Evolutionary conservation across 2,888 invertebrate genomes (phyloP).

Genomic region (Idaea dimidiata): DNA sequence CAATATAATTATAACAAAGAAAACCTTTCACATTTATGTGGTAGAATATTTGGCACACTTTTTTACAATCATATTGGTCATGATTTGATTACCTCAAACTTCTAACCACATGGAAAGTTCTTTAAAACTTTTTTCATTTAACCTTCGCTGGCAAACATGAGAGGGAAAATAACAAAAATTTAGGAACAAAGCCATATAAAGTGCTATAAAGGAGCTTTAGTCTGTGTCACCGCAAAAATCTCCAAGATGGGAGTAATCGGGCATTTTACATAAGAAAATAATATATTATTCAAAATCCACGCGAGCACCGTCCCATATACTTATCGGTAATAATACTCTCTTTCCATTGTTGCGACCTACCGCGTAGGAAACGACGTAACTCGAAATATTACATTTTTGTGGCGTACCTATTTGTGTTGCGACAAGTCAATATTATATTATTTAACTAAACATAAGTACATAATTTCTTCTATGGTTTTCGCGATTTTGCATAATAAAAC

Average conservation of each 20-base stretch:
- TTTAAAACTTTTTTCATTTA: conserved; percentile 24
- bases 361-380: conserved; percentile 24
- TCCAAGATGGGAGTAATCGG: conserved; percentile 76
- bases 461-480: no score
- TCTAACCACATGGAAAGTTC: conserved; percentile 13
- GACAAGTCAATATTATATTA: no score
- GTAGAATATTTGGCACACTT: not conserved
- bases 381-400: not conserved
- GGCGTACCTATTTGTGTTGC: not conserved
- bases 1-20: no score
- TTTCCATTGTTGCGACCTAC: conserved; percentile 37
- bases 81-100: not conserved
- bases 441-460: no score
- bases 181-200: conserved; percentile 74
- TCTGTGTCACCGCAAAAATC: conserved; percentile 68
- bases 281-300: conserved; percentile 81
- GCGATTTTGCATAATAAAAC: no score
- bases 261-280: conserved; percentile 80
- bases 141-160: conserved; percentile 33
- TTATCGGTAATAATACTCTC: conserved; percentile 75
- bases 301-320: conserved; percentile 70
- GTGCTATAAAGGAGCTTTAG: conserved; percentile 72
- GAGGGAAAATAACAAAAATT: conserved; percentile 55
- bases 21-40: no score
- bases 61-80: not conserved